Percentiles rank a stretch among this genome's conserved stretches.
Conservation (phyloP, 2,888 invertebrate genomes). For the Dexiosoma caninum region DNA sequence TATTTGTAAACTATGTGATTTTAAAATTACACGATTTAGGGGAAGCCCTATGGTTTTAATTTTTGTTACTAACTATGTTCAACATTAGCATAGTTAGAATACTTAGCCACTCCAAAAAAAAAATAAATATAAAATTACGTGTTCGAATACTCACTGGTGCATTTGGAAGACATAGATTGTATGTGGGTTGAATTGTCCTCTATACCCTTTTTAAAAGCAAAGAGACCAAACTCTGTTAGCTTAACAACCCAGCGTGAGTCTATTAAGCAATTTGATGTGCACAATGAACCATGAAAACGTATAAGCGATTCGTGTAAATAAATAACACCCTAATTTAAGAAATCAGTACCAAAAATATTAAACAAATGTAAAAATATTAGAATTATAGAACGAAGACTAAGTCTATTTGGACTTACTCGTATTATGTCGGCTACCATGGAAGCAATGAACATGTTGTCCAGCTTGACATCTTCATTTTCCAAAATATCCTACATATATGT, state of each 20-base stretch:
- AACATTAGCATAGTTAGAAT: too few species aligned
- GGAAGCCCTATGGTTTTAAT: too few species aligned
- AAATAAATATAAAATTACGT: too few species aligned
- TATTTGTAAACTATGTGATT: too few species aligned
- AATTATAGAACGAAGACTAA: background rate
- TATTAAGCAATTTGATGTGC: conserved; percentile 94
- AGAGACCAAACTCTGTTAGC: conserved; percentile 92
- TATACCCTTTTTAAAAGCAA: conserved; percentile 87
- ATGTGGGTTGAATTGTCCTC: conserved; percentile 83
- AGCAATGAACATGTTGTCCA: conserved; percentile 97
- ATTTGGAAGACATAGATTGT: conserved; percentile 80
- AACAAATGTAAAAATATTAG: conserved; percentile 17
- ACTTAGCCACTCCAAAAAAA: too few species aligned
- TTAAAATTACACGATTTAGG: too few species aligned
- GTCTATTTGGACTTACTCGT: conserved; percentile 82
- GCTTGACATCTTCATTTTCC: conserved; percentile 95
- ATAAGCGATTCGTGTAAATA: conserved; percentile 93
- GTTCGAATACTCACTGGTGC: conserved; percentile 84
- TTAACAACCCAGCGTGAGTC: conserved; percentile 97
- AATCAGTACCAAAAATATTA: conserved; percentile 1
- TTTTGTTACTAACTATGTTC: too few species aligned
- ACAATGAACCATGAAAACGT: conserved; percentile 90
- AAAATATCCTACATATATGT: conserved; percentile 91
- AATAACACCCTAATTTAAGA: conserved; percentile 86
- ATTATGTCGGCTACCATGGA: conserved; percentile 96